These are phyloP conservation scores for Pocota personata DNA, from an alignment of 2,888 invertebrate species.

Conservation along the genomic window DNA sequence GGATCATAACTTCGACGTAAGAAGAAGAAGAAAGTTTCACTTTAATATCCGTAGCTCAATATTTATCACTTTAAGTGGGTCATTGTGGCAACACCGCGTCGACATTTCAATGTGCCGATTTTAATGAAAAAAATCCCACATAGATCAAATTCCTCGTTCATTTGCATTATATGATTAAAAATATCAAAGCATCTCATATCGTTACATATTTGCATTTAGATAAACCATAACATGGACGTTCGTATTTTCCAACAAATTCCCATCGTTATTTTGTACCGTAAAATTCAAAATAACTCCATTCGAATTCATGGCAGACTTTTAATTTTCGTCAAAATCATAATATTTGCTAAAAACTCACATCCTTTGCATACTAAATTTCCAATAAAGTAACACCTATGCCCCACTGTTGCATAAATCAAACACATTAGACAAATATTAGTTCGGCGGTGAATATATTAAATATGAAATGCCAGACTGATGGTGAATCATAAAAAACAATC, in stretches of 20 bases:
- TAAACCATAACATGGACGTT: background rate
- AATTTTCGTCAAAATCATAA: constrained; percentile 16
- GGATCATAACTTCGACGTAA: no score
- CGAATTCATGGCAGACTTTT: constrained; percentile 42
- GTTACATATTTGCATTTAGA: constrained; percentile 44
- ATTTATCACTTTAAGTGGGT: no score
- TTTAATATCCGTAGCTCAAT: no score
- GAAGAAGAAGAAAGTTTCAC: no score
- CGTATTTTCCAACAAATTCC: background rate
- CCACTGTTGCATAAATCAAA: constrained; percentile 13
- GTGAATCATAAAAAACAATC: background rate
- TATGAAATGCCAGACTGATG: constrained; percentile 7
- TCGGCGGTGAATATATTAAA: background rate
- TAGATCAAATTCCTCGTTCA: background rate
- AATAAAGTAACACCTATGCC: background rate
- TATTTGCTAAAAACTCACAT: constrained; percentile 25
- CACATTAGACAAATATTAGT: constrained; percentile 2
- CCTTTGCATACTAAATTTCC: constrained; percentile 31
- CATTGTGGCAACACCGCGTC: no score
- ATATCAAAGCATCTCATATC: constrained; percentile 12
- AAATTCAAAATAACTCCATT: constrained; percentile 27
- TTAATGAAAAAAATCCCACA: background rate
- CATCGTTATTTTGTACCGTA: background rate
- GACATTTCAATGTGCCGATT: background rate
- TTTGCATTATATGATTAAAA: constrained; percentile 46